These are phyloP conservation scores for Leptosomus discolor DNA, from an alignment of 2,113 vertebrate species.

Conservation along the genomic window DNA sequence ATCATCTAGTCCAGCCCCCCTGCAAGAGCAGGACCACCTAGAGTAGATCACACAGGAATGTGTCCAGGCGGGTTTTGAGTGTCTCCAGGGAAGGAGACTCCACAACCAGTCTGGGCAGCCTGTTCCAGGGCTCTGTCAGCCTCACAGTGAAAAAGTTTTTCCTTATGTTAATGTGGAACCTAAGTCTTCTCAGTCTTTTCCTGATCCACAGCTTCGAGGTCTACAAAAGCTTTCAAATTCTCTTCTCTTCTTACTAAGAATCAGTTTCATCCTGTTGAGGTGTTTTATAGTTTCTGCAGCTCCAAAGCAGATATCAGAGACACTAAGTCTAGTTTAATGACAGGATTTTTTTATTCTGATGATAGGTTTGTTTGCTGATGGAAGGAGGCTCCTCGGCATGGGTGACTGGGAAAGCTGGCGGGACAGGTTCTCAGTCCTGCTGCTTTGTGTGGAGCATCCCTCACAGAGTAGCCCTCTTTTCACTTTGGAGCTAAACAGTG, in stretches of 20 bases:
- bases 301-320: not conserved
- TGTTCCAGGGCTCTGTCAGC: too few species aligned
- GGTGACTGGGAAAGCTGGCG: not conserved
- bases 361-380: not conserved
- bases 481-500: not conserved
- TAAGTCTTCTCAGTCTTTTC: not conserved
- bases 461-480: not conserved
- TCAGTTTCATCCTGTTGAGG: not conserved
- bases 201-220: not conserved
- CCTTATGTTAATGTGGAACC: too few species aligned
- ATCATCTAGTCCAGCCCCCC: too few species aligned
- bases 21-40: too few species aligned
- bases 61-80: too few species aligned
- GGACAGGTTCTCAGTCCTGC: not conserved
- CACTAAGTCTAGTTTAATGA: not conserved
- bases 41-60: too few species aligned
- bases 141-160: too few species aligned
- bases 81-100: too few species aligned
- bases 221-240: not conserved
- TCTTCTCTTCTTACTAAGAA: not conserved
- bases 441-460: not conserved
- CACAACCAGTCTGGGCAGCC: too few species aligned
- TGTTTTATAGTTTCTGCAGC: not conserved
- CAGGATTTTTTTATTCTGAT: not conserved
- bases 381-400: not conserved